phyloP scores from a whole-genome alignment of 2,797 vertebrate genomes.

The Brotogeris chrysoptera region DNA sequence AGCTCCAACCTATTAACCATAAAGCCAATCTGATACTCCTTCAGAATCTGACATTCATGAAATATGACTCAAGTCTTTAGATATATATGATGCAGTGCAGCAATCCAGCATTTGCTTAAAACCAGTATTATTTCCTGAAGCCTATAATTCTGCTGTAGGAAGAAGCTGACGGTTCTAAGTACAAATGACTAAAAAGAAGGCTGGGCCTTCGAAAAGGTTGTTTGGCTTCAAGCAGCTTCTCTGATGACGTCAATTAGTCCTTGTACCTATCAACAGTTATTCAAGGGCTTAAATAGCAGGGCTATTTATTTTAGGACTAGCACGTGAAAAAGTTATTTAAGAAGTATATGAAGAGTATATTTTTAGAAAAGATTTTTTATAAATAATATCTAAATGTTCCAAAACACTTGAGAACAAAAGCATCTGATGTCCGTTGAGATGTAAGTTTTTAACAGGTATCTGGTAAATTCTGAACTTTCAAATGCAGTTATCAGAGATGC shows the following conservation, averaged over 20 bases:
- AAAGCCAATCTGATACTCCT: neutral
- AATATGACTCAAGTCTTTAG: neutral
- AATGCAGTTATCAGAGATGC: neutral
- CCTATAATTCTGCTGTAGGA: neutral
- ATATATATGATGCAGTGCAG: neutral
- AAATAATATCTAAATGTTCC: neutral
- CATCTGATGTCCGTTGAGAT: neutral
- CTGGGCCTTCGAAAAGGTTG: neutral
- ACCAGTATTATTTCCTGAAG: neutral
- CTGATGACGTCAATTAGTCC: neutral
- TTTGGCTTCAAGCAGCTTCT: neutral
- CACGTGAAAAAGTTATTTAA: neutral
- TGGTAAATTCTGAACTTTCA: neutral
- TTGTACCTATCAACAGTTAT: neutral
- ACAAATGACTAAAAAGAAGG: neutral
- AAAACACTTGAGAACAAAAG: neutral
- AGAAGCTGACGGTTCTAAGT: neutral
- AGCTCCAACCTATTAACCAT: neutral
- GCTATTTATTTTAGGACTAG: neutral
- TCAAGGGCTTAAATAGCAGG: neutral
- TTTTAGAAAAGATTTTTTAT: neutral
- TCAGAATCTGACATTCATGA: neutral
- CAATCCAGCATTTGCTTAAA: neutral
- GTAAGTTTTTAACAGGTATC: neutral
- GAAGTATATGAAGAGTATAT: neutral